Conservation (phyloP, 2,113 vertebrate species). For the Hypomesus transpacificus region DNA sequence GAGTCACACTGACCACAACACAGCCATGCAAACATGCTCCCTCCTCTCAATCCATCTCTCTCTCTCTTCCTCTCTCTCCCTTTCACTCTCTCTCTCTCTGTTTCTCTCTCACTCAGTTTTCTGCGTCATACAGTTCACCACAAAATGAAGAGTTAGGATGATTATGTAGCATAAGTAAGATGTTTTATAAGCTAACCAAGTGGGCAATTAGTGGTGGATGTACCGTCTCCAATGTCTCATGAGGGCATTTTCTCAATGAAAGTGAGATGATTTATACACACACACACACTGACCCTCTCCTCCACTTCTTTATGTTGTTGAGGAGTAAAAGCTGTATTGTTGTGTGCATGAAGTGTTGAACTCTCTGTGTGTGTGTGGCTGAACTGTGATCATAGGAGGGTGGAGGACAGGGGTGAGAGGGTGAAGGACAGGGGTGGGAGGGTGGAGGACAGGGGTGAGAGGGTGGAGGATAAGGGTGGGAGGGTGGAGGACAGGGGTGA, state of each 20-base stretch:
- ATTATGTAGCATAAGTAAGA: not conserved
- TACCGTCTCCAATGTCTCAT: not conserved
- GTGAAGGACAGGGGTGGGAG: not conserved
- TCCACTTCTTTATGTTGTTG: too few species aligned
- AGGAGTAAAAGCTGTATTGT: too few species aligned
- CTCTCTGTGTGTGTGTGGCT: not conserved
- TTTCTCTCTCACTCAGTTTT: too few species aligned
- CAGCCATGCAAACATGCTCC: not conserved
- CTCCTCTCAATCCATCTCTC: not conserved
- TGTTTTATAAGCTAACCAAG: not conserved
- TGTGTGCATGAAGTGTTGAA: too few species aligned
- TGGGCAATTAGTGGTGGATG: slow-evolving; percentile 7
- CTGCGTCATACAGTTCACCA: too few species aligned
- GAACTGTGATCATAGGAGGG: not conserved
- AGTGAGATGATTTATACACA: not conserved
- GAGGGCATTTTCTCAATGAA: not conserved
- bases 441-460: not conserved
- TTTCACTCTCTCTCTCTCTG: too few species aligned
- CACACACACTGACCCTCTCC: not conserved
- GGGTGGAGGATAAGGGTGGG: too few species aligned
- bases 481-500: too few species aligned
- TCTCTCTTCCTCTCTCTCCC: not conserved
- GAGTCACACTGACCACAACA: slow-evolving; percentile 3
- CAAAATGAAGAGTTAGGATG: too few species aligned
- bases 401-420: not conserved